Conservation (phyloP, 2,113 vertebrate species). For the Megaceryle maxima region DNA sequence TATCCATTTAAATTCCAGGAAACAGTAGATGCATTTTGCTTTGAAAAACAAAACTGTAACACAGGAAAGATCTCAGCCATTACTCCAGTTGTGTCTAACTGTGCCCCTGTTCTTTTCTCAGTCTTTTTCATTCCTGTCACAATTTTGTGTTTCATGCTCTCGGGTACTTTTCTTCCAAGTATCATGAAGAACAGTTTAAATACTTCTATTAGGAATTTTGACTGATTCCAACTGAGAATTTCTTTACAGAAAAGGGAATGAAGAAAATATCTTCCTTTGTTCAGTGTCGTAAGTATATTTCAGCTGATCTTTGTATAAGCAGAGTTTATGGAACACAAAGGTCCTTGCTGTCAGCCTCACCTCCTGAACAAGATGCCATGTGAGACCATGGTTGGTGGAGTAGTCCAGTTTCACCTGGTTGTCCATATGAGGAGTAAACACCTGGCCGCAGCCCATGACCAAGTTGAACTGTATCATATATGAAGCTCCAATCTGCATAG, state of each 20-base stretch:
- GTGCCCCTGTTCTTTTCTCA: neutral
- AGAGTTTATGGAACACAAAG: neutral
- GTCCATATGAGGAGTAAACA: constrained; percentile 91
- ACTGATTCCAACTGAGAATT: neutral
- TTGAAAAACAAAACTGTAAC: constrained; percentile 38
- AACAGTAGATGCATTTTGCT: constrained; percentile 40
- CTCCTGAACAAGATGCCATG: constrained; percentile 98
- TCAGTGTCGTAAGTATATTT: neutral
- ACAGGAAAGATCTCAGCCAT: neutral
- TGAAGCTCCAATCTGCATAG: constrained; percentile 96
- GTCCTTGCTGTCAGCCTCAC: constrained; percentile 63
- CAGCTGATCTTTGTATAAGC: neutral
- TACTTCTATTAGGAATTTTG: neutral
- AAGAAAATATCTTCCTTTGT: neutral
- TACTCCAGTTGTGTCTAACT: neutral
- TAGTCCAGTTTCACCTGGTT: constrained; percentile 97
- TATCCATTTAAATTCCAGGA: constrained; percentile 53
- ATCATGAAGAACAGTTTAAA: neutral
- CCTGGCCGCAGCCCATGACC: constrained; percentile 93
- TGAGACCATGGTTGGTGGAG: constrained; percentile 97
- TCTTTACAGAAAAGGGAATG: neutral
- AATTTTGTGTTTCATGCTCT: neutral
- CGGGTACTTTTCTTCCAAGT: neutral
- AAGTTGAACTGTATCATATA: constrained; percentile 97
- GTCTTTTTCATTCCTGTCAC: neutral